Percentiles rank a stretch among this genome's conserved stretches.
phyloP scores from a whole-genome alignment of 2,888 invertebrate genomes.

The Tineola bisselliella region DNA sequence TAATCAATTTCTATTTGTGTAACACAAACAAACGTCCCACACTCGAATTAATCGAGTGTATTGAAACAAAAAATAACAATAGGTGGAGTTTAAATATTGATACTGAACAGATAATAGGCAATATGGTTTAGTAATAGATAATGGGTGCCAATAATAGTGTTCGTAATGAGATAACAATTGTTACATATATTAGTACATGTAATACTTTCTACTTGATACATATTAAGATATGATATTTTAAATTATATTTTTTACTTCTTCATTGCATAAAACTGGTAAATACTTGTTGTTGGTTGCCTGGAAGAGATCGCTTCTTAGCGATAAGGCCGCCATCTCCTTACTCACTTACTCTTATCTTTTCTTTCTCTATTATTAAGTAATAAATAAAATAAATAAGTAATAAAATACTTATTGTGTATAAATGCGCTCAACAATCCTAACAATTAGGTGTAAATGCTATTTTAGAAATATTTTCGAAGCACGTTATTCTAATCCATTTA shows the following conservation, averaged over 20 bases:
- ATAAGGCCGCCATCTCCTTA: no score
- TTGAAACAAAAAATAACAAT: not conserved
- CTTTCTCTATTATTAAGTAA: no score
- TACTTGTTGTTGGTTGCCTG: no score
- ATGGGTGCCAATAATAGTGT: not conserved
- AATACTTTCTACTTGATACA: not conserved
- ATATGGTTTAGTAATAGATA: not conserved
- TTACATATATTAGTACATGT: not conserved
- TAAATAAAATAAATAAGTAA: no score
- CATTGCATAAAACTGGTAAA: no score
- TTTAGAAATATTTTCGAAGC: no score
- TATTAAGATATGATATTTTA: not conserved
- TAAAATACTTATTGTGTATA: not conserved
- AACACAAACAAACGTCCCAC: not conserved
- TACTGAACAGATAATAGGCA: not conserved
- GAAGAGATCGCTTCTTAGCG: no score
- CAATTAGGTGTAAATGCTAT: no score
- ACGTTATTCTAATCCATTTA: no score
- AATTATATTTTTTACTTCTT: no score
- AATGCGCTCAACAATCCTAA: no score
- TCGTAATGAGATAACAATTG: not conserved
- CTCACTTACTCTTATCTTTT: no score
- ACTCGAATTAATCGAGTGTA: not conserved
- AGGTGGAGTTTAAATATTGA: not conserved
- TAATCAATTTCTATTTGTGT: not conserved